Evolutionary conservation across 2,888 invertebrate genomes (phyloP).

Genomic region (Hydrotaea diabolus): DNA sequence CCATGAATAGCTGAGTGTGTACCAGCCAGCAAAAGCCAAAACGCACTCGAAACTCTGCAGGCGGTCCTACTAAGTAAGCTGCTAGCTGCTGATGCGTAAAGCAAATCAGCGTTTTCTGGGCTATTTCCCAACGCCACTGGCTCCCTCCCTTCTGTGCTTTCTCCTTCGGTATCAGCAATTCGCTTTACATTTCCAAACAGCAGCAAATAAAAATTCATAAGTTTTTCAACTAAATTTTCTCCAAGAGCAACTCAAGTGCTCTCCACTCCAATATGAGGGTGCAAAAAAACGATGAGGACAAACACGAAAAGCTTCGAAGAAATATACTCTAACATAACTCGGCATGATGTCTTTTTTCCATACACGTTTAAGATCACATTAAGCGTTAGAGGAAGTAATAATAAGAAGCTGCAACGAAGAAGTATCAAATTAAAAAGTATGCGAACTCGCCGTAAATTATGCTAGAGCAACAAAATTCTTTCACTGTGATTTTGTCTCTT

Average conservation of each 20-base stretch:
- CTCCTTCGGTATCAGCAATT: not conserved
- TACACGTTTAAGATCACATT: slow-evolving; percentile 48
- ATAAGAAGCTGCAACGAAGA: not conserved
- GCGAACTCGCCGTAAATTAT: slow-evolving; percentile 62
- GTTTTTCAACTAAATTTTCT: slow-evolving; percentile 39
- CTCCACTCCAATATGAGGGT: not conserved
- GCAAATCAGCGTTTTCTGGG: not conserved
- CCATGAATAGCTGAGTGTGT: slow-evolving; percentile 19
- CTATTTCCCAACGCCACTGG: not conserved
- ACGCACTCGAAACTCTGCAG: slow-evolving; percentile 64
- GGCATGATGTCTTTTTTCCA: slow-evolving; percentile 53
- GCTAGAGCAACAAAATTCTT: slow-evolving; percentile 19
- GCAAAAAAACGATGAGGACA: slow-evolving; percentile 10
- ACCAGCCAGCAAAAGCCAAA: slow-evolving; percentile 15
- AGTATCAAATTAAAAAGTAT: slow-evolving; percentile 55
- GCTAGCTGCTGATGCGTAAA: slow-evolving; percentile 55
- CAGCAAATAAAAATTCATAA: slow-evolving; percentile 63
- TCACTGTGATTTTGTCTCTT: not conserved
- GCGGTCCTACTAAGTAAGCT: slow-evolving; percentile 52
- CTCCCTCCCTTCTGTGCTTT: not conserved
- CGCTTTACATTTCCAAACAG: slow-evolving; percentile 13
- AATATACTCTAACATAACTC: slow-evolving; percentile 10
- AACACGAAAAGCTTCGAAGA: slow-evolving; percentile 7
- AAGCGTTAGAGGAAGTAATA: slow-evolving; percentile 52
- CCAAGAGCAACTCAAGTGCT: slow-evolving; percentile 21